Conservation (phyloP, 2,797 vertebrate species). For the Myripristis murdjan region DNA sequence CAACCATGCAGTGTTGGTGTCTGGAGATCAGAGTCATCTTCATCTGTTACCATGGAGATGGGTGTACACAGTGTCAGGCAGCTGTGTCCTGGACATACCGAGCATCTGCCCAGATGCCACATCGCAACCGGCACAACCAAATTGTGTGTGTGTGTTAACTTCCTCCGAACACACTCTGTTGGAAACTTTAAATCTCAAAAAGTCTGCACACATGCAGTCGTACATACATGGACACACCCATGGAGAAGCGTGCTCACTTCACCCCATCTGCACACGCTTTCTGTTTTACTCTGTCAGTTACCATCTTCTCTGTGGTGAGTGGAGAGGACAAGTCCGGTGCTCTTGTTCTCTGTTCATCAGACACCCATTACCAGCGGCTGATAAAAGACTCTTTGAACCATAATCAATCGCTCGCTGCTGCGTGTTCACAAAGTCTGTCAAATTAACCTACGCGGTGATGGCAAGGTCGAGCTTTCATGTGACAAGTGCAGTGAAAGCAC, state of each 20-base stretch:
- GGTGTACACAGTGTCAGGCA: slow-evolving; percentile 8
- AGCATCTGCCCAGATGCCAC: not conserved
- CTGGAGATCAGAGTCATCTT: slow-evolving; percentile 14
- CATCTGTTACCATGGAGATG: slow-evolving; percentile 33
- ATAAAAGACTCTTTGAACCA: slow-evolving; percentile 74
- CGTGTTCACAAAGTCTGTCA: slow-evolving; percentile 55
- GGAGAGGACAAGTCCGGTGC: slow-evolving; percentile 33
- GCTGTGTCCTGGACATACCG: slow-evolving; percentile 18
- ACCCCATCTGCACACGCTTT: not conserved
- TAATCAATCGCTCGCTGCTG: slow-evolving; percentile 62
- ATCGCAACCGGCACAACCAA: not conserved
- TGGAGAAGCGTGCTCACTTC: not conserved
- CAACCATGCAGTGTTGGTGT: slow-evolving; percentile 5
- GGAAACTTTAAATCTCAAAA: slow-evolving; percentile 36
- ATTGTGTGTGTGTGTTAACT: not conserved
- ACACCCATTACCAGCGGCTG: slow-evolving; percentile 45
- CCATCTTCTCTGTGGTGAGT: slow-evolving; percentile 26
- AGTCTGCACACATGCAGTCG: slow-evolving; percentile 12
- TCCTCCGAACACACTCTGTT: slow-evolving; percentile 6
- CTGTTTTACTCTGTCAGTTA: slow-evolving; percentile 19
- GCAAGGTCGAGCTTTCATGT: slow-evolving; percentile 68
- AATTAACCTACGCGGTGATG: slow-evolving; percentile 56
- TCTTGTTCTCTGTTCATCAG: slow-evolving; percentile 39
- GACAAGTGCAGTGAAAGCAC: slow-evolving; percentile 13
- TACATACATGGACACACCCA: slow-evolving; percentile 6